Base-by-base conservation (phyloP, 2,888 invertebrate species). In the Lathronympha strigana region DNA sequence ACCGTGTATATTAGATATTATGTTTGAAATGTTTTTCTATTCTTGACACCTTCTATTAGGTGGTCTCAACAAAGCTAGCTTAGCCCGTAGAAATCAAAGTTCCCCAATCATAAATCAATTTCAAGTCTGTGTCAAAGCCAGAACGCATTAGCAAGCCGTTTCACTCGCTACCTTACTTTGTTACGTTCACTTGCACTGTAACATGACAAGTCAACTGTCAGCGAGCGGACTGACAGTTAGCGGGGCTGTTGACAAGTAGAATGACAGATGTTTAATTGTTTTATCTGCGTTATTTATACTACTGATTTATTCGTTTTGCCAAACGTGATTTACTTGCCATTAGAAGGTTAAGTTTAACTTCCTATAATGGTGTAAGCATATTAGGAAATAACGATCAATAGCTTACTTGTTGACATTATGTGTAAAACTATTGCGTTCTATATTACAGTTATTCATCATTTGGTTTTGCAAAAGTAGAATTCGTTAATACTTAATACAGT, bases 141-240 rank as follows among this genome's bases (percentile, higher is more conserved):
- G 63, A 67, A 68, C 67, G 68, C 76, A 78, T 78, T 77, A 76
- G 77, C 75, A 63, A 64, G 68, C 67, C 70, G 71, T 69, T 72
- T 77, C 76, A 72, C 70, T 76, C 76, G 69, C 67, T 73, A 61
- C 57, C 63, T 63, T 50, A 63, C 63, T 63, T 63, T 63, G 63
- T 63, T 63, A 54, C 62, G 53, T 62, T 62, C n/a, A 57, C 57
- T 57, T 50, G 31, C 9, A 49, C 63, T 63, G 50, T 63, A 57
- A 57, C 57, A 43, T n/a, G 63, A 57, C 63, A 57, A 55, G 49
- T 33, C 28, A 53, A 66, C 57, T 50, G 58, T 62, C 66, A 69
- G 55, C 67, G 61, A 55, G 66, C 8, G 9, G 58, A 51, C 33
- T 50, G 50, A 58, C 50, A 45, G 28, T 50, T 43, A 23, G 38